Conservation (phyloP, 2,888 invertebrate species). For the Leptogaster cylindrica region DNA sequence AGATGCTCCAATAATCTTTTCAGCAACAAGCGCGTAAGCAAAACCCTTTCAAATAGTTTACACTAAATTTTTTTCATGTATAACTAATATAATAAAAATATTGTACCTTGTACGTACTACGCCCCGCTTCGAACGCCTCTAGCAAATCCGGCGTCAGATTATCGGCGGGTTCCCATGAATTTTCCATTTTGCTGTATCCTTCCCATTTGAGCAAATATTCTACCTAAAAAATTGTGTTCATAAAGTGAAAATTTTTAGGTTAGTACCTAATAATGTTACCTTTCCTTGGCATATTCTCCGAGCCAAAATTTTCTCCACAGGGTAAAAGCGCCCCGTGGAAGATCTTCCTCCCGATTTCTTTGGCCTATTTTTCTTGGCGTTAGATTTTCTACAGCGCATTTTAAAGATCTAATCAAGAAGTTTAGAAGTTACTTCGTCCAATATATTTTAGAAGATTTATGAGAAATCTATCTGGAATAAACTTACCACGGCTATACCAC, state of each 20-base stretch:
- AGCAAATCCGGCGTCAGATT: constrained; percentile 85
- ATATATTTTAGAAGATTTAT: no score
- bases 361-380: neutral
- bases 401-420: neutral
- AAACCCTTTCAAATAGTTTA: constrained; percentile 65
- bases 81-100: no score
- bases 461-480: no score
- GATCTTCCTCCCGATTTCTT: constrained; percentile 15
- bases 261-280: constrained; percentile 58
- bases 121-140: constrained; percentile 74
- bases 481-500: no score
- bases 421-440: neutral
- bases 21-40: constrained; percentile 80
- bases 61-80: neutral
- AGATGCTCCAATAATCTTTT: constrained; percentile 86
- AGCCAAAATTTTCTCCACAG: constrained; percentile 74
- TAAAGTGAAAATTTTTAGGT: neutral
- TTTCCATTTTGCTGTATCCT: constrained; percentile 79
- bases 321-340: constrained; percentile 68
- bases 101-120: constrained; percentile 56
- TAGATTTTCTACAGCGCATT: constrained; percentile 42
- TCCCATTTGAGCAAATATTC: constrained; percentile 82
- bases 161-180: constrained; percentile 91
- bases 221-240: constrained; percentile 61
- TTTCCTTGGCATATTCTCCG: constrained; percentile 70